Percentiles rank a stretch among this genome's conserved stretches.
Evolutionary conservation across 2,888 invertebrate genomes (phyloP).

Genomic region (Keiferia lycopersicella): DNA sequence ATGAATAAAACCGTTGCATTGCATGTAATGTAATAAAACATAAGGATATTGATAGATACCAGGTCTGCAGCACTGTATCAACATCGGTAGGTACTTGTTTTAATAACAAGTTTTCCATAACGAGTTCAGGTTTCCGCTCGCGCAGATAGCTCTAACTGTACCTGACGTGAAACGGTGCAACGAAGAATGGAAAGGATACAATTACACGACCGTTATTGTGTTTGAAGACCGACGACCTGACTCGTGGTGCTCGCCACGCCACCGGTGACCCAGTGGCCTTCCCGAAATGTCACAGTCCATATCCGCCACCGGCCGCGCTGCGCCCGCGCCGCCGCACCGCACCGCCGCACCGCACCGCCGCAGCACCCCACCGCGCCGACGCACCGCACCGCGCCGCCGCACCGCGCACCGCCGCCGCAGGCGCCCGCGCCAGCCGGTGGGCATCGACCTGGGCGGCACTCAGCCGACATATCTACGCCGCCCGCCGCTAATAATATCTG

Average conservation of each 20-base stretch:
- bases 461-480: not conserved
- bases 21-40: not conserved
- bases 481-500: constrained; percentile 1
- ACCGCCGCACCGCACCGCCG: constrained; percentile 5
- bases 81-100: not conserved
- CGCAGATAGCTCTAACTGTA: constrained; percentile 16
- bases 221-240: not conserved
- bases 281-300: constrained; percentile 16
- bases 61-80: not conserved
- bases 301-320: constrained; percentile 6
- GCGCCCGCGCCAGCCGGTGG: not conserved
- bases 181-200: constrained; percentile 14
- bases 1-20: not conserved
- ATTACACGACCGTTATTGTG: constrained; percentile 8
- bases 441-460: constrained; percentile 6
- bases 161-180: not conserved
- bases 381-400: not conserved
- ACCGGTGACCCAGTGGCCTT: constrained; percentile 17
- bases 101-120: constrained; percentile 2
- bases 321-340: constrained; percentile 3
- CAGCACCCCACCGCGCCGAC: constrained; percentile 1
- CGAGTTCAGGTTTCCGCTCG: not conserved
- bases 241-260: not conserved
- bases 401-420: no score
- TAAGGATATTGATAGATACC: not conserved